Percentiles rank a stretch among this genome's conserved stretches.
phyloP scores from a whole-genome alignment of 2,888 invertebrate genomes.

The Luperina testacea region DNA sequence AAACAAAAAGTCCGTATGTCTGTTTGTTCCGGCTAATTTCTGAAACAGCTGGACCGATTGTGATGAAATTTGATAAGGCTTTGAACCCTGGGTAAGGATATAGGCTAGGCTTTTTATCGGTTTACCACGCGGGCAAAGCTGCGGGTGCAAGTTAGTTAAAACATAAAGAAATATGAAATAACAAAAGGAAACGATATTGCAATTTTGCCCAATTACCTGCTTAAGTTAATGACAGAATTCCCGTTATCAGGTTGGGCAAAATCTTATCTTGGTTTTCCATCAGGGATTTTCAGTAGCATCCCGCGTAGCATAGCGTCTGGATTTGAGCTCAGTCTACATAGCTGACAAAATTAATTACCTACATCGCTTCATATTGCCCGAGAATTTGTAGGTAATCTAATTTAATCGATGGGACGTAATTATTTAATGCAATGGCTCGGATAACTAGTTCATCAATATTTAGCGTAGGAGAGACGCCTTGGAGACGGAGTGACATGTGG shows the following conservation, averaged over 20 bases:
- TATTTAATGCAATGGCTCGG: conserved; percentile 61
- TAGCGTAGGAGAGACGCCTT: conserved; percentile 10
- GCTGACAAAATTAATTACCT: conserved; percentile 20
- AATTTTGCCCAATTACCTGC: neutral
- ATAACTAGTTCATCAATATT: conserved; percentile 57
- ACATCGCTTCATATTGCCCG: conserved; percentile 5
- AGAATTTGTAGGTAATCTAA: conserved; percentile 67
- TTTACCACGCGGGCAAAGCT: neutral
- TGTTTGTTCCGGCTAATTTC: neutral
- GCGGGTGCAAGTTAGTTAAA: neutral
- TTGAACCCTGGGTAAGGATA: too few relatives aligned
- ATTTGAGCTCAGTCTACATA: conserved; percentile 10
- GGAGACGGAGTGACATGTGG: neutral
- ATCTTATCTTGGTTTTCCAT: neutral
- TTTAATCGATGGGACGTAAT: conserved; percentile 67
- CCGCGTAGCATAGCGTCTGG: neutral
- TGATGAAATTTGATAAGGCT: too few relatives aligned
- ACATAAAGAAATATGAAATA: neutral
- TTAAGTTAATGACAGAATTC: neutral
- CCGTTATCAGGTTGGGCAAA: neutral
- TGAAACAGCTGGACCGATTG: too few relatives aligned
- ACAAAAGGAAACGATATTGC: neutral
- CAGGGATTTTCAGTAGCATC: neutral
- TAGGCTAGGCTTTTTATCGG: neutral
- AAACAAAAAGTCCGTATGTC: too few relatives aligned